Percentiles rank a stretch among this genome's conserved stretches.
Conservation (phyloP, 2,888 invertebrate species). For the Abrostola tripartita region DNA sequence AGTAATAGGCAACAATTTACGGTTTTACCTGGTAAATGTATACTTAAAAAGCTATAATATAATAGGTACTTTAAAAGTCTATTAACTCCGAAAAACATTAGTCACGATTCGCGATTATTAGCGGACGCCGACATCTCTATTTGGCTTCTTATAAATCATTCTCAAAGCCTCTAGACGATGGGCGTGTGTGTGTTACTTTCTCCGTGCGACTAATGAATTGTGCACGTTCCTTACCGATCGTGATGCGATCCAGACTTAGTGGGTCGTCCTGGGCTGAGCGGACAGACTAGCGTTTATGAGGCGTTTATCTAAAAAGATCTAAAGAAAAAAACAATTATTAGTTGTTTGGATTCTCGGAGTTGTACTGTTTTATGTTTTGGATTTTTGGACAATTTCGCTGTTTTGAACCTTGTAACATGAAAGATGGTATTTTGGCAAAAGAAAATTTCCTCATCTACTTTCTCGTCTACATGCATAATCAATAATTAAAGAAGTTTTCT, state of each 20-base stretch:
- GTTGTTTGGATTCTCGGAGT: too few species aligned
- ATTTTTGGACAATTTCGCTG: too few species aligned
- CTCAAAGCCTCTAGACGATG: not conserved
- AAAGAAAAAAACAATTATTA: not conserved
- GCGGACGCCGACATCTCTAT: not conserved
- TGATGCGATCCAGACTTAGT: slow-evolving; percentile 9
- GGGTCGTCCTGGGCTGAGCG: slow-evolving; percentile 6
- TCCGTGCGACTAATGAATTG: slow-evolving; percentile 58
- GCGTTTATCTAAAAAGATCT: not conserved
- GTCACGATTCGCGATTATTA: not conserved
- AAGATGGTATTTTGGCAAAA: too few species aligned
- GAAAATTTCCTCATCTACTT: too few species aligned
- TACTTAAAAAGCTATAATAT: too few species aligned
- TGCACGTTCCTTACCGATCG: slow-evolving; percentile 46
- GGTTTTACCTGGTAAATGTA: too few species aligned
- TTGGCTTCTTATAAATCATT: slow-evolving; percentile 1
- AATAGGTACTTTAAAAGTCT: too few species aligned
- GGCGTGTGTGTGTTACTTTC: slow-evolving; percentile 56
- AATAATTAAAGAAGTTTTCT: too few species aligned
- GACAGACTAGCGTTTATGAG: slow-evolving; percentile 22
- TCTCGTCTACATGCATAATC: too few species aligned
- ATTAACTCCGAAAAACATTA: not conserved
- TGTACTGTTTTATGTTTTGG: too few species aligned
- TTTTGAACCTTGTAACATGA: too few species aligned
- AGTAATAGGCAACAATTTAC: too few species aligned